phyloP scores from a whole-genome alignment of 2,888 invertebrate genomes.

The Dolichopus griseipennis region DNA sequence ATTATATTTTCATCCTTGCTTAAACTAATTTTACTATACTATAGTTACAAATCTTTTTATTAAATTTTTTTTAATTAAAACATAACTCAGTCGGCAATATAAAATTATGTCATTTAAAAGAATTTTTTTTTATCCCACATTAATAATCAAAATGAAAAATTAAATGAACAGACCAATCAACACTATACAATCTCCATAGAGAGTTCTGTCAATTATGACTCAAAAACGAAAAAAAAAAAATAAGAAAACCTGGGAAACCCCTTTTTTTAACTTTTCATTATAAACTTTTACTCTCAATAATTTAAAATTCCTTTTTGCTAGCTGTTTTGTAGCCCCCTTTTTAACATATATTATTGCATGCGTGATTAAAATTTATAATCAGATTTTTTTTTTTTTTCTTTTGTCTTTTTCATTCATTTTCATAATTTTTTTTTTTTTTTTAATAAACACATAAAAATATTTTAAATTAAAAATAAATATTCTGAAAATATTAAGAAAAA shows the following conservation, averaged over 20 bases:
- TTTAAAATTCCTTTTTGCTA: no score
- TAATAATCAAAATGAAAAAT: no score
- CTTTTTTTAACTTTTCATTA: neutral
- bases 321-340: no score
- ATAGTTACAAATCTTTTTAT: no score
- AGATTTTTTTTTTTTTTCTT: neutral
- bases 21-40: no score
- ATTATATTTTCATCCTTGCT: no score
- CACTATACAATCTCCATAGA: neutral
- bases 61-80: neutral
- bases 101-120: no score
- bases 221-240: neutral
- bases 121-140: neutral
- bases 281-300: neutral
- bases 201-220: conserved; percentile 4
- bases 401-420: neutral
- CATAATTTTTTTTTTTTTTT: no score
- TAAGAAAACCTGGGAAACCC: neutral
- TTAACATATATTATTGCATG: neutral
- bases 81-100: neutral
- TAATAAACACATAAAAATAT: conserved; percentile 6
- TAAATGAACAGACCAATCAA: neutral
- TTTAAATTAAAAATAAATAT: neutral
- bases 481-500: neutral
- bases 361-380: conserved; percentile 1